A percentile compares a stretch with the other conserved stretches of the same genome.
Evolutionary conservation across 2,113 vertebrate species (phyloP).

Genomic region (Smithornis capensis): DNA sequence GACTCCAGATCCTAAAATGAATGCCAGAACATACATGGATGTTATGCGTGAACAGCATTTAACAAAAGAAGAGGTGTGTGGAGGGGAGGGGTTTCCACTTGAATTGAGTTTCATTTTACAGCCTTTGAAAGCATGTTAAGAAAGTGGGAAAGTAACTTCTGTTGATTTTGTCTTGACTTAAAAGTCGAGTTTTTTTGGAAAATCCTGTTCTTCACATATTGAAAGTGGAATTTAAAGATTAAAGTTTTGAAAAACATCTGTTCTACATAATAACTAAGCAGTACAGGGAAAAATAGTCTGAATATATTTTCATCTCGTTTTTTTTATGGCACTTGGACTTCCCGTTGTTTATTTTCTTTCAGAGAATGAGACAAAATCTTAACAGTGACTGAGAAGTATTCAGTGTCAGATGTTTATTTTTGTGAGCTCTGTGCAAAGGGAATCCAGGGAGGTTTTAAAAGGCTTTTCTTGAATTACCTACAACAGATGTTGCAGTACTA

Average conservation of each 20-base stretch:
- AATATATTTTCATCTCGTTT: not conserved
- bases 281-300: not conserved
- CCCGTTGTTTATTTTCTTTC: not conserved
- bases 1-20: conserved; percentile 98
- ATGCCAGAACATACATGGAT: conserved; percentile 97
- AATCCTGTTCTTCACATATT: not conserved
- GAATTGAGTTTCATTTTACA: not conserved
- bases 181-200: not conserved
- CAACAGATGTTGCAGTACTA: not conserved
- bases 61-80: conserved; percentile 93
- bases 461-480: not conserved
- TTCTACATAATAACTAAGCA: not conserved
- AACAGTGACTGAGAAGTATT: not conserved
- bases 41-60: conserved; percentile 99
- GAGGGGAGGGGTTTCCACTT: not conserved
- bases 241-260: not conserved
- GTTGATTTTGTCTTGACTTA: not conserved
- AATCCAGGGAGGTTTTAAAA: not conserved
- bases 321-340: not conserved
- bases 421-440: not conserved
- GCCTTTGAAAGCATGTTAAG: not conserved
- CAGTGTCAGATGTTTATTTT: not conserved
- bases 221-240: not conserved
- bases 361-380: not conserved
- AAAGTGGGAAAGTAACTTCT: not conserved